Evolutionary conservation across 2,888 invertebrate species (phyloP), one percentile per base, ranked within the genome.

Genomic region (Lycophotia porphyrea): DNA sequence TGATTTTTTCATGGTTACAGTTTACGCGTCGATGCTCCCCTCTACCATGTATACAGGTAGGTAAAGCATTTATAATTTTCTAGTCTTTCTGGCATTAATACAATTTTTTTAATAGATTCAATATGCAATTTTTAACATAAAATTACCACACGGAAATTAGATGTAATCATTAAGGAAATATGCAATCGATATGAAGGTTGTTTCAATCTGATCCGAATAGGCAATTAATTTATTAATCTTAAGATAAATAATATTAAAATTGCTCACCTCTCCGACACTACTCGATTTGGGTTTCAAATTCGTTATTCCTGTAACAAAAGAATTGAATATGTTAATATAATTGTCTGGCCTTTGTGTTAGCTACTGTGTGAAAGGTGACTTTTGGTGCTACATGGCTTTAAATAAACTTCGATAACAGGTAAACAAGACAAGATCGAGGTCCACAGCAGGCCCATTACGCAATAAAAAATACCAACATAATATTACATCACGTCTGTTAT

Each of bases 271-370:
- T 8, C 68, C 76, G 60, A 86, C 64, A 66, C 64, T 74, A 11
- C 42, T 74, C 58, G 84, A 47, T 78, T 87, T 87, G 49, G 83
- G 60, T 76, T 86, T 87, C 70, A 66, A 74, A 75, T 87, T 87
- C 24, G 74, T 64, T 61, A 84, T 79, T 74, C 87, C 87, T 87
- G 87, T 73, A 86, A 87, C 87, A 87, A 87, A 80, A 84, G 76
- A 82, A 77, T 65, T 49, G 21, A 77, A 84, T 69, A 60, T 47
- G 55, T 82, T 82, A 82, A 58, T 64, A 47, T 36, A 70, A 63
- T 42, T 55, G 63, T 64, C 47, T 55, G n/a, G 11, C 18, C 11
- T 60, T 42, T 49, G 31, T 34, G 34, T 27, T 11, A 31, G 21
- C 3, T 58, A 18, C 18, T n/a, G 8, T 49, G 34, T 36, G 15